phyloP scores from a whole-genome alignment of 2,113 vertebrate species.

The Cepphus grylle region DNA sequence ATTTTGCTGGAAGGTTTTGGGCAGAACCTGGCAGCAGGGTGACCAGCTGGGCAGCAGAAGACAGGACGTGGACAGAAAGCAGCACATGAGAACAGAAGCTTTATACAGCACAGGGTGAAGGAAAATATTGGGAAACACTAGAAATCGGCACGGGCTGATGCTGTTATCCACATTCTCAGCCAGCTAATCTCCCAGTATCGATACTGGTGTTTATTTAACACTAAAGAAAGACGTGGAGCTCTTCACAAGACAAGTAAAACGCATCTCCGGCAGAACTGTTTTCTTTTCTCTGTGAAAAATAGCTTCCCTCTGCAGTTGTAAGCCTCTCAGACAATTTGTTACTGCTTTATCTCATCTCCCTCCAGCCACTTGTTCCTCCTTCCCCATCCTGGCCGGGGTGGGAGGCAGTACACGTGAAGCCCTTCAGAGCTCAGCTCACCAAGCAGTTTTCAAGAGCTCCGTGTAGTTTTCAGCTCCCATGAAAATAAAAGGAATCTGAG shows the following conservation, averaged over 20 bases:
- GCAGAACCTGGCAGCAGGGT: background rate
- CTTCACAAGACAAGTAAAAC: background rate
- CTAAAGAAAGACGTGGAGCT: background rate
- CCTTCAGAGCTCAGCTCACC: background rate
- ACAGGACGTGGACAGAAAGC: background rate
- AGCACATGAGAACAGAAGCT: background rate
- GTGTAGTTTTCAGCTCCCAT: background rate
- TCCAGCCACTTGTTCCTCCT: background rate
- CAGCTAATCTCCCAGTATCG: background rate
- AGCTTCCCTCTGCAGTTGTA: background rate
- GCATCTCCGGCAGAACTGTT: background rate
- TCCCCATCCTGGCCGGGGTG: background rate
- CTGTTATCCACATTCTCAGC: background rate
- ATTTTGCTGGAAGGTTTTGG: background rate
- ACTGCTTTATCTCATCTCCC: background rate
- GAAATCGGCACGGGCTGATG: background rate
- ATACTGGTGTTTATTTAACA: constrained; percentile 28
- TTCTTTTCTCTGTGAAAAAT: background rate
- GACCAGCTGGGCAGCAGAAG: background rate
- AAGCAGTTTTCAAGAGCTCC: background rate
- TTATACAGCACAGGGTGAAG: background rate
- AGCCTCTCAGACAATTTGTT: background rate
- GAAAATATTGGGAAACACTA: constrained; percentile 37
- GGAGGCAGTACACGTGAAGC: background rate
- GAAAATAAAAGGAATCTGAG: background rate